Evolutionary conservation across 2,888 invertebrate genomes (phyloP), one percentile per base, ranked within the genome.

Genomic region (Agrilus mali): DNA sequence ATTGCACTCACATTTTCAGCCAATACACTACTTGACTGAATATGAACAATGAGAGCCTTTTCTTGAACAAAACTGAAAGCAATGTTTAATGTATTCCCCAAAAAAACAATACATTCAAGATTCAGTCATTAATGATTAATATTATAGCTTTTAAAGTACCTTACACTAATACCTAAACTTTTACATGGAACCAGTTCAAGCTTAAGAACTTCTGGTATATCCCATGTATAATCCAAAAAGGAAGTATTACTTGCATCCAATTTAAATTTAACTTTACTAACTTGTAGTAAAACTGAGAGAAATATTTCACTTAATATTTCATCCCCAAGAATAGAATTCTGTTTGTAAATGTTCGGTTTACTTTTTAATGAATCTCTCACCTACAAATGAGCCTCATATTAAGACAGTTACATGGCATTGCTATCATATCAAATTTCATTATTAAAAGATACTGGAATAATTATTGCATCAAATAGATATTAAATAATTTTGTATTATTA

Each of bases 161-260:
- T 73, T 33, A 78, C 68, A 52, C 73, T 72, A 41, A 81, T 64
- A 44, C 80, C 82, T 41, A 82, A 64, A 50, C 65, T 70, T 53
- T 67, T 69, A 56, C 77, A 77, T 27, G 80, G 80, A 42, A 80
- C 79, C 53, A 80, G 64, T 57, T 79, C 77, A 47, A 74, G 62
- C 44, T 65, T 64, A 33, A 67, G 57, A 44, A 71, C 67, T 37
- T 69, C 68, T 15, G 78, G 76, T 41, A 80, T 57, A 42, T 68
- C 67, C 80, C 80, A 81, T 1, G 75, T 73, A 38, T 71, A 66
- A 58, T 80, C 80, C 48, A 81, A 60, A 57, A 81, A 80, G 44
- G 73, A 69, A 3, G 73, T 63, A 60, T 78, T 79, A 52, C 66
- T 61, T 34, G 75, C 54, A 55, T 75, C 69, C 42, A 77, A 57